These are phyloP conservation scores for Tragelaphus imberbis DNA, from an alignment of 2,113 vertebrate genomes.

Conservation along the genomic window DNA sequence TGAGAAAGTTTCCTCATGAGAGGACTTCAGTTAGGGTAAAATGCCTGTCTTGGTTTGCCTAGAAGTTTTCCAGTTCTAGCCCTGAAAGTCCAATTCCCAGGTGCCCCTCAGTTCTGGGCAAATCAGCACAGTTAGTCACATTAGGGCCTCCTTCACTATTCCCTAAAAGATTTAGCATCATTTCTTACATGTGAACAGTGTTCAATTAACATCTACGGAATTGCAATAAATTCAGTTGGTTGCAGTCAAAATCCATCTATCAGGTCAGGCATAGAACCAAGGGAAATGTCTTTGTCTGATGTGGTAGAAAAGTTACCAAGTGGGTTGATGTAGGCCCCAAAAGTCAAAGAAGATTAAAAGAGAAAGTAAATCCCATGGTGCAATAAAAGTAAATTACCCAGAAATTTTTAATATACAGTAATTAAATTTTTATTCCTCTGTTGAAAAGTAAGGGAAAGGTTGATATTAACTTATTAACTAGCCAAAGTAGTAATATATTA, in stretches of 20 bases:
- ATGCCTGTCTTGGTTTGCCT: background rate
- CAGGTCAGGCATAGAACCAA: background rate
- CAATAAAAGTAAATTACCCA: slow-evolving; percentile 34
- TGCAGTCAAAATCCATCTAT: background rate
- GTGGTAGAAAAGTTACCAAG: background rate
- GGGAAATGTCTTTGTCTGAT: background rate
- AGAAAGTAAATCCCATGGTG: background rate
- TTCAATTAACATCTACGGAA: background rate
- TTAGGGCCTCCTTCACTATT: background rate
- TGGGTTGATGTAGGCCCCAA: background rate
- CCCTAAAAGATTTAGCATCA: background rate
- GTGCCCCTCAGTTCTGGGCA: rapidly evolving
- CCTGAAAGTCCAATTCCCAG: rapidly evolving
- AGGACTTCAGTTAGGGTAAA: rapidly evolving
- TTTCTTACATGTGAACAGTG: background rate
- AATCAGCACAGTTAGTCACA: background rate
- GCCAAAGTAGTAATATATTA: background rate
- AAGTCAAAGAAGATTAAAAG: background rate
- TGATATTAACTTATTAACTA: slow-evolving; percentile 49
- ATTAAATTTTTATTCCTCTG: slow-evolving; percentile 34
- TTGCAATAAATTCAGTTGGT: background rate
- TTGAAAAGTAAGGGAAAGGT: background rate
- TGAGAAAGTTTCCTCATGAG: background rate
- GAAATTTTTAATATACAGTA: background rate
- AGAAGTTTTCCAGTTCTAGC: background rate